Evolutionary conservation across 2,888 invertebrate genomes (phyloP).

Genomic region (Hyppa rectilinea): DNA sequence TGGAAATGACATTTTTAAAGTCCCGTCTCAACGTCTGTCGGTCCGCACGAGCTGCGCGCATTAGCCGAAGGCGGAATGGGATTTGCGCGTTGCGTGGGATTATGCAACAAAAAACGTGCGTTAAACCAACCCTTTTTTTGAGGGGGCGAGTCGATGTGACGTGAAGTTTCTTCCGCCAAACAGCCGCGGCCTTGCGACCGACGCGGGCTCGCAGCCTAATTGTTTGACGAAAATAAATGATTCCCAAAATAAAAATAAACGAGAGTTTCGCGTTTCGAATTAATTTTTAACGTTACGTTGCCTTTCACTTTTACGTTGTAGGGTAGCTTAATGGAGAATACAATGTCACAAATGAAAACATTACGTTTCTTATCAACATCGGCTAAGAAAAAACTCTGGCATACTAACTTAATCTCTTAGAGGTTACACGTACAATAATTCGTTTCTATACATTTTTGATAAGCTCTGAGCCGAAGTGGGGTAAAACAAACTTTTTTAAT

Average conservation of each 20-base stretch:
- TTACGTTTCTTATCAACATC: conserved; percentile 69
- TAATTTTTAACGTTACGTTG: conserved; percentile 84
- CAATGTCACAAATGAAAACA: conserved; percentile 69
- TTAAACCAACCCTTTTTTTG: conserved; percentile 85
- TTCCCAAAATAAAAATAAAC: conserved; percentile 88
- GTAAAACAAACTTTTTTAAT: conserved; percentile 53
- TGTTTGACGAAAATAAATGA: conserved; percentile 90
- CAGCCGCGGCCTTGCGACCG: conserved; percentile 79
- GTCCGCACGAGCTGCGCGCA: conserved; percentile 76
- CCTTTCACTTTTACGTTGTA: conserved; percentile 77
- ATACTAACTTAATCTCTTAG: conserved; percentile 62
- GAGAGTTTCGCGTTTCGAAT: conserved; percentile 87
- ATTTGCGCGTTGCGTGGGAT: conserved; percentile 80
- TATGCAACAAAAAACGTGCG: conserved; percentile 86
- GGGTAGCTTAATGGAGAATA: conserved; percentile 73
- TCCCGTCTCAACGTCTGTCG: conserved; percentile 75
- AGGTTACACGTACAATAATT: conserved; percentile 48
- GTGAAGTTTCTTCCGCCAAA: conserved; percentile 85
- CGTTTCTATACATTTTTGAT: conserved; percentile 49
- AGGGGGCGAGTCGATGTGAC: conserved; percentile 80
- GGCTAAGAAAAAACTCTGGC: conserved; percentile 56
- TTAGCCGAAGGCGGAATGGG: conserved; percentile 75
- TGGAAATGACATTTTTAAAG: conserved; percentile 87
- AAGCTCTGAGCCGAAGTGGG: conserved; percentile 28
- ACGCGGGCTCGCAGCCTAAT: conserved; percentile 84